Conservation (phyloP, 2,113 vertebrate genomes). For the Semicossyphus pulcher region DNA sequence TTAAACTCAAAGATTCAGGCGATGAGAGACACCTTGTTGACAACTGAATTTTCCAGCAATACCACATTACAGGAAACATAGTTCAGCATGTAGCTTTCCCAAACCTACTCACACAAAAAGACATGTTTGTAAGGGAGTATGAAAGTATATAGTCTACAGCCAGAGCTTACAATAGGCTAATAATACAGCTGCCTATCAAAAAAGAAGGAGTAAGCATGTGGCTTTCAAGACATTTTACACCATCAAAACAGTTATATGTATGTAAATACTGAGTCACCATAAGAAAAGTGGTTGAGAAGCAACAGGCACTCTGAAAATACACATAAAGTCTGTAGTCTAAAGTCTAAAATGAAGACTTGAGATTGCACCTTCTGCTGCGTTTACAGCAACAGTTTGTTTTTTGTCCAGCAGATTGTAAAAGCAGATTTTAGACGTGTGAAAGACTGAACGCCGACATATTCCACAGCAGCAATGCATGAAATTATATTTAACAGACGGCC, state of each 20-base stretch:
- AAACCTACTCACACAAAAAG: background rate
- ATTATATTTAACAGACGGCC: background rate
- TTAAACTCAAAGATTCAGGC: background rate
- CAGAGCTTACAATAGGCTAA: background rate
- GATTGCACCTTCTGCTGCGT: conserved; percentile 38
- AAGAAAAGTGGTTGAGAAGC: too few species aligned
- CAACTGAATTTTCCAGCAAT: background rate
- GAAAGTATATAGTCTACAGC: background rate
- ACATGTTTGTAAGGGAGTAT: too few species aligned
- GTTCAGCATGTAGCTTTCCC: too few species aligned
- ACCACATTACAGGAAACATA: background rate
- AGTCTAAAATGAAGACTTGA: too few species aligned
- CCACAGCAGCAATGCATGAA: conserved; percentile 10
- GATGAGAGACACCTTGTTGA: background rate
- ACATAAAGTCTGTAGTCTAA: background rate
- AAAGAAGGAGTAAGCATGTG: background rate
- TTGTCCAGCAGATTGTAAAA: conserved; percentile 6
- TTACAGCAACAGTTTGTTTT: conserved; percentile 25
- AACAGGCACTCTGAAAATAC: background rate
- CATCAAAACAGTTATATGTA: background rate
- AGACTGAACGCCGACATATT: conserved; percentile 22
- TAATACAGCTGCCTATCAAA: background rate
- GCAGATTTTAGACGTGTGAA: conserved; percentile 28
- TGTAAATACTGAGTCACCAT: background rate
- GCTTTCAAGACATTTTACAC: background rate